phyloP scores from a whole-genome alignment of 2,888 invertebrate species.

The Melikaiella ostensackeni region DNA sequence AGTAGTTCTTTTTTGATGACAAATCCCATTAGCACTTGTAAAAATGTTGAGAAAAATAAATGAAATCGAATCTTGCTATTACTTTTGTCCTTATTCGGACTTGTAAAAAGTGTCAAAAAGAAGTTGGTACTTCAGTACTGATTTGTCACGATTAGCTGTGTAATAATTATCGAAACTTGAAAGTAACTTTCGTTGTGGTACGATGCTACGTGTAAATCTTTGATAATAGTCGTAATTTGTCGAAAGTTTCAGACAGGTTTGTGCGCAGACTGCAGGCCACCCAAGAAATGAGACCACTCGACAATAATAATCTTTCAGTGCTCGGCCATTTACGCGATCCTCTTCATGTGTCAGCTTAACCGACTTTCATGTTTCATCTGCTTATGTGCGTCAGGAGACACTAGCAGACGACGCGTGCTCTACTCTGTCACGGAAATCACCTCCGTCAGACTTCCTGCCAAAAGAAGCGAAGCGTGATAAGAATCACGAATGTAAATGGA shows the following conservation, averaged over 20 bases:
- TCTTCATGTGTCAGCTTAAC: slow-evolving; percentile 58
- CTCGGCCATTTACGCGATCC: slow-evolving; percentile 49
- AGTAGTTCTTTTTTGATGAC: too few relatives aligned
- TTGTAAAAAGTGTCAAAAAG: too few relatives aligned
- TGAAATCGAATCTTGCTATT: too few relatives aligned
- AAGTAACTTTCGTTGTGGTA: background rate
- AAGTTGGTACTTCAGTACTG: too few relatives aligned
- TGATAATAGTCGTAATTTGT: slow-evolving; percentile 3
- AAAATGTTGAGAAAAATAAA: too few relatives aligned
- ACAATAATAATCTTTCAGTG: slow-evolving; percentile 51
- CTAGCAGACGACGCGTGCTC: slow-evolving; percentile 27
- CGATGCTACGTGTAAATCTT: background rate
- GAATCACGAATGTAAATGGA: background rate
- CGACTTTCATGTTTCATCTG: slow-evolving; percentile 69
- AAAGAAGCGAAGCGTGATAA: slow-evolving; percentile 5
- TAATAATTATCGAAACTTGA: background rate
- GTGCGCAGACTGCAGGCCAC: slow-evolving; percentile 43
- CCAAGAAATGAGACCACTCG: slow-evolving; percentile 51
- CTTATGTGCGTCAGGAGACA: slow-evolving; percentile 55
- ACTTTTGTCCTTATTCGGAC: too few relatives aligned
- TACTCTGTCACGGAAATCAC: slow-evolving; percentile 1
- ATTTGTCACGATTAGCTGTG: too few relatives aligned
- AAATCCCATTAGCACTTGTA: too few relatives aligned
- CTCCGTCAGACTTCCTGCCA: slow-evolving; percentile 10
- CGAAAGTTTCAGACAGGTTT: background rate